Evolutionary conservation across 2,888 invertebrate genomes (phyloP), one percentile per base, ranked within the genome.

Genomic region (Dione juno): DNA sequence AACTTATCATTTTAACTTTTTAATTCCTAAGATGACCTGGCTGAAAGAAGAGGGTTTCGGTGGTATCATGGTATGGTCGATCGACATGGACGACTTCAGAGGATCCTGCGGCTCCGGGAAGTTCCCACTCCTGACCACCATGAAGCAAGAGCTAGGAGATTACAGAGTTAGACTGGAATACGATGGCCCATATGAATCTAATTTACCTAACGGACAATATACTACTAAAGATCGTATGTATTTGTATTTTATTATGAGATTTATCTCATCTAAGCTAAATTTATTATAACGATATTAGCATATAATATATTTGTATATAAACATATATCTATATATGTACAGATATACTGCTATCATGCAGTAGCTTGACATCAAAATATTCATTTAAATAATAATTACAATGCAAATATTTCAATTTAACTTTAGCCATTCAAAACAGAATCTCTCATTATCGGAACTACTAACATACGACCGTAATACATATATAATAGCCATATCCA

Each of bases 11-110:
- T n/a, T n/a, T n/a, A n/a, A 28, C 5, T 5, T 28, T 5, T 48
- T 1, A 6, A 19, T 14, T 28, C 9, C 45, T 9, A 28, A 98
- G 98, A 97, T 97, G 95, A 96, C 96, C 71, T 98, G 98, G 98
- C 93, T 98, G 71, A 98, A 97, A 85, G 97, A 98, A 82, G 97
- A 97, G 94, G 98, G 97, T 37, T 98, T 98, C 76, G 98, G 98
- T 52, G 99, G 99, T 21, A 97, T 98, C 69, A 99, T 99, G 98
- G 96, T 99, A 64, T 99, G 98, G 98, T 98, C 98, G 0, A 95
- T 98, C 37, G 98, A 99, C 82, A 97, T 98, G 97, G 99, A 99
- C 82, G 99, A 99, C 88, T 99, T 98, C 93, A 94, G 95, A 75
- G 98, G 98, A 11, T 95, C 96, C 11, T 99, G 99, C 81, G 98